Base-by-base conservation (phyloP, 2,113 vertebrate species). In the Esox niger region DNA sequence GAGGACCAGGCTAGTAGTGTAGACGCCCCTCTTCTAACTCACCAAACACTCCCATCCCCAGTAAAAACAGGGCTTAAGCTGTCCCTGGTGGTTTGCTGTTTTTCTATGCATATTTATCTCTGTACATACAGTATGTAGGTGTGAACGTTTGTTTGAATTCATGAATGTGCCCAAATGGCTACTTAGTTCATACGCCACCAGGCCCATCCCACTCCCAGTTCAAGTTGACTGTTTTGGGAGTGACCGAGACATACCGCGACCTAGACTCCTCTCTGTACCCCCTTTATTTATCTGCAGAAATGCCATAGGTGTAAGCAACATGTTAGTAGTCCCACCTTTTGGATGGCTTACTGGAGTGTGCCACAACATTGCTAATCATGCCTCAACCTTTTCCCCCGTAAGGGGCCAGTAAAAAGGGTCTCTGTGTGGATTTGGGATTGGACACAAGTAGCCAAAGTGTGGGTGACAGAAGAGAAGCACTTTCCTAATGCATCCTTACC, bases 51-150 rank as follows among this genome's bases (percentile, higher is more conserved):
- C 32, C n/a, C 59, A 35, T 29, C 55, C 9, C 6, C 25, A 33
- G n/a, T 61, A 33, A 26, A 27, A 57, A n/a, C 59, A 21, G 59
- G 21, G 21, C n/a, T 61, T 61, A 61, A 61, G 59, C 31, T 33
- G 31, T 58, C 29, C 27, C 29, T 32, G 25, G 11, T 29, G 13
- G 32, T 21, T 23, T 61, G 31, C 3, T 32, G 21, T 33, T 35
- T 32, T 4, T 61, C 3, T 6, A 3, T 61, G 9, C 32, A 15
- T 35, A 32, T 35, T 38, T 11, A 35, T 35, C n/a, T 35, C 29
- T 32, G 27, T 61, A 59, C 57, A 30, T 59, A 21, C n/a, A n/a
- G n/a, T n/a, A n/a, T n/a, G 7, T 52, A 52, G n/a, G n/a, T 52
- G 17, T 52, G 17, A 4, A 21, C 8, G 47, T 59, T 30, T 31